Conservation (phyloP, 2,888 invertebrate genomes). For the Papilio elwesi region DNA sequence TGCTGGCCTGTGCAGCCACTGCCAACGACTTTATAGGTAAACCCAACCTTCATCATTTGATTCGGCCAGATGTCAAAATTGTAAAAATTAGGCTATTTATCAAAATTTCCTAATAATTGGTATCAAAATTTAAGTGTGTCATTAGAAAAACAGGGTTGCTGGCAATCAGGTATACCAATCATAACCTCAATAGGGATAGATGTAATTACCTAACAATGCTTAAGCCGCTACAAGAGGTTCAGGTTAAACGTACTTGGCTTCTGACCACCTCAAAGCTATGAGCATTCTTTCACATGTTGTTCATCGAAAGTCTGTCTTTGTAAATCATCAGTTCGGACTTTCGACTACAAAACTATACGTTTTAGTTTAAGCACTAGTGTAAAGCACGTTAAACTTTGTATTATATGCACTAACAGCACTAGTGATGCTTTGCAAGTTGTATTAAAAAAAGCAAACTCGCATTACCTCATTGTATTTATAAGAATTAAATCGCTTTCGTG, state of each 20-base stretch:
- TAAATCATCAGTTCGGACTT: not conserved
- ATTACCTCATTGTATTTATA: not conserved
- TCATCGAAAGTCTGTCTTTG: too few species aligned
- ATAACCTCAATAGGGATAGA: too few species aligned
- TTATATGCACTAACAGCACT: not conserved
- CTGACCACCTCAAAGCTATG: not conserved
- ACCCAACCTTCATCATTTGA: constrained; percentile 15
- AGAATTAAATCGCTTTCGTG: too few species aligned
- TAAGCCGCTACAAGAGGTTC: not conserved
- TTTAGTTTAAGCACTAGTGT: not conserved
- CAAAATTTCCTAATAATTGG: constrained; percentile 12
- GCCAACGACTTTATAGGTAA: constrained; percentile 77
- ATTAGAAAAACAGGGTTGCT: too few species aligned
- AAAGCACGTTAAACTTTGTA: not conserved
- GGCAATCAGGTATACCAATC: too few species aligned
- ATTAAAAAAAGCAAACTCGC: not conserved
- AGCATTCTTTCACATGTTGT: too few species aligned
- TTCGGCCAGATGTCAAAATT: not conserved
- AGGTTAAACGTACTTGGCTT: not conserved
- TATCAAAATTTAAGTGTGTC: not conserved
- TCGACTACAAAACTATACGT: too few species aligned
- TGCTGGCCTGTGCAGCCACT: constrained; percentile 69
- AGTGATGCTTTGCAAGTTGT: not conserved
- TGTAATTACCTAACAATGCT: too few species aligned
- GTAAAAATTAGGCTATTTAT: constrained; percentile 2